Evolutionary conservation across 2,113 vertebrate genomes (phyloP), one percentile per base, ranked within the genome.

Genomic region (Leptocoma aspasia): DNA sequence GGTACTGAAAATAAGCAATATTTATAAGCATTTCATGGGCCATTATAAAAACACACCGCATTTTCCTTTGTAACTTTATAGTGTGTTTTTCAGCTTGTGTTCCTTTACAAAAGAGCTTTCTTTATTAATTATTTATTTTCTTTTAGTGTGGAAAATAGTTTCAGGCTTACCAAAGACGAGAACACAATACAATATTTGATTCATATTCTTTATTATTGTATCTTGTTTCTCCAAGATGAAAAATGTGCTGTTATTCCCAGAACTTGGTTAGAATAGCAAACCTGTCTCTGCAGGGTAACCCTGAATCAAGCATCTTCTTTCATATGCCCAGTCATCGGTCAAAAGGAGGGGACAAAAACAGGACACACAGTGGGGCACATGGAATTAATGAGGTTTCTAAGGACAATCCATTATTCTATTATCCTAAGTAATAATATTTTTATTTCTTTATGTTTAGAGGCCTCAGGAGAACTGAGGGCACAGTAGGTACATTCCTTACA

Each of bases 1-100:
- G 95, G 94, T 96, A 96, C 96, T 96, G 96, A 96, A 96, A 96
- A 93, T 68, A 92, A 91, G 83, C 52, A 92, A 24, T 61, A 78
- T 92, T 83, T 84, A 84, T 89, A 92, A 93, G 75, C 79, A 95
- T 49, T 93, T 88, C 22, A 89, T 41, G 26, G 13, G 28, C 78
- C 4, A 33, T 52, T 88, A 56, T 75, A 70, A 92, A 94, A 95
- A 70, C 60, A 94, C 4, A 23, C 52, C 49, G 21, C 64, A 56
- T 90, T 94, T 94, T 73, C 71, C 82, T 93, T 90, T 92, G 95
- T 90, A 94, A 92, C 73, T 81, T 95, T 64, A 89, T 90, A 93
- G 23, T 76, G 44, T 83, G 79, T 94, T 96, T 96, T 94, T 53
- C 71, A 93, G 79, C 68, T 82, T 89, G 76, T 86, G 42, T 64